Evolutionary conservation across 2,888 invertebrate genomes (phyloP), one percentile per base, ranked within the genome.

Genomic region (Lasioglossum calceatum): DNA sequence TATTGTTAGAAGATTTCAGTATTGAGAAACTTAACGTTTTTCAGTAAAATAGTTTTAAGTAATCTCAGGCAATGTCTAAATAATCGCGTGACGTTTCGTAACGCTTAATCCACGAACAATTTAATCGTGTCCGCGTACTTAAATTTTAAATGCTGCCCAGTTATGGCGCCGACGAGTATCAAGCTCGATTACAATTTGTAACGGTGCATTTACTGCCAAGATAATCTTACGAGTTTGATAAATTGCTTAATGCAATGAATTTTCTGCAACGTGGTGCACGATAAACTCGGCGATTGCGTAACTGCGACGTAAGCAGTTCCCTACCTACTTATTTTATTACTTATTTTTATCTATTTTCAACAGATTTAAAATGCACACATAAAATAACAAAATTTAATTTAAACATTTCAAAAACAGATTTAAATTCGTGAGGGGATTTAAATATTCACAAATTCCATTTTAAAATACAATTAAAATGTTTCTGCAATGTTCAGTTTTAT

Each of bases 261-360:
- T 36, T 32, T 42, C 39, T 64, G 72, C 42, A 27, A 42, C n/a
- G 39, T 23, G 47, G 61, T 27, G 1, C 42, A 44, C 23, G 82
- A 67, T 72, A 54, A 77, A 23, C 23, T 44, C 5, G 32, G 10
- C n/a, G 50, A n/a, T 84, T 84, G 23, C 19, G 4, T 12, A 77
- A 77, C 19, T 19, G 2, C 16, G 39, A 71, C 32, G 47, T 32
- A 81, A 39, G 14, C 23, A 8, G 16, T 67, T 67, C 8, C 10
- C 36, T 36, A 3, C 36, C 36, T 36, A 36, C 36, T 36, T 36
- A 36, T 36, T 4, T 36, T 36, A 36, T 36, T 36, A 4, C 36
- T 36, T 39, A 39, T 39, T 39, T 39, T 1, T 39, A 39, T 39
- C 39, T 8, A 39, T 39, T 39, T 8, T 39, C 7, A 39, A 7